Evolutionary conservation across 2,888 invertebrate species (phyloP), one percentile per base, ranked within the genome.

Genomic region (Julus scanicus): DNA sequence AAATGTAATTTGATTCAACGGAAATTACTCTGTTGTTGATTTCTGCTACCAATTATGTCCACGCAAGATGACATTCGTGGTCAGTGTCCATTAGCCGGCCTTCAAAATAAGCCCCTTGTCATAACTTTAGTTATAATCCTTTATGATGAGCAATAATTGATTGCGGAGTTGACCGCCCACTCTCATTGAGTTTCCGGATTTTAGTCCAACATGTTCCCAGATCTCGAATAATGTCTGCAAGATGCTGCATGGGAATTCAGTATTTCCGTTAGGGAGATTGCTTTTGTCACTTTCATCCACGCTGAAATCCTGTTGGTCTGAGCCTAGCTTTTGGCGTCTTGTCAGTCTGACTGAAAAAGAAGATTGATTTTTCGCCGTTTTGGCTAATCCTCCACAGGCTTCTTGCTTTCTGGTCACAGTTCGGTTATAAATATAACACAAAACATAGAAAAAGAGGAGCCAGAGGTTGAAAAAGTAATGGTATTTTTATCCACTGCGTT

Each of bases 1-100:
- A n/a, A 63, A 15, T 63, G 3, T n/a, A n/a, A n/a, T 63, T 63
- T 63, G 63, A n/a, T 63, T n/a, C n/a, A 5, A 15, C 63, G 63
- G 13, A 63, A 63, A 63, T 63, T n/a, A n/a, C n/a, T 17, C 63
- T 17, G 17, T n/a, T 63, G 63, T 63, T 63, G 63, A 63, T 63
- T 63, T 63, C 63, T 63, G 63, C 3, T n/a, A n/a, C 29, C 63
- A 63, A 63, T 63, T 63, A 63, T 17, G 17, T 57, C 57, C 57
- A 57, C 57, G 57, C 57, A 15, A 15, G 57, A 57, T 57, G 57
- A 57, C 63, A 63, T 20, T 63, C n/a, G n/a, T 8, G 63, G 63
- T 63, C 63, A 63, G 63, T n/a, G 63, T 63, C 63, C 63, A 63
- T 63, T 63, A 63, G n/a, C 63, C 17, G 63, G n/a, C n/a, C 63